Conservation (phyloP, 2,113 vertebrate species). For the Misgurnus mizolepis region DNA sequence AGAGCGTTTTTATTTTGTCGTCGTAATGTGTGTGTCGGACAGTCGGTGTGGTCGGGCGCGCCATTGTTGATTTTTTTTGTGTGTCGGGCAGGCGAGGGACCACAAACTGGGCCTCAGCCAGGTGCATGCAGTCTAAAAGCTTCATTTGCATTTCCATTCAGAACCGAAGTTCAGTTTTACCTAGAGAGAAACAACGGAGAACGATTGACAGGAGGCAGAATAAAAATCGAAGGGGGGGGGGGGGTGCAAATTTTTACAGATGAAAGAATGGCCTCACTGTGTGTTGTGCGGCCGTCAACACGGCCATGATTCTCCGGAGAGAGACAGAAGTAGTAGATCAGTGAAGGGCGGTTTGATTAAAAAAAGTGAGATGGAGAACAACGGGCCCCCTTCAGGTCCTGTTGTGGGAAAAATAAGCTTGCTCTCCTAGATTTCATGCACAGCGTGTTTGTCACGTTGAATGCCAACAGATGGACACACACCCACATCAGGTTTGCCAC, state of each 20-base stretch:
- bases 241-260: not conserved
- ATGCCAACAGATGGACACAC: not conserved
- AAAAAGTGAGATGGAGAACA: constrained; percentile 12
- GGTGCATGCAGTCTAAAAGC: constrained; percentile 49
- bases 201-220: not conserved
- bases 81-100: not conserved
- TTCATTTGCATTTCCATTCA: constrained; percentile 53
- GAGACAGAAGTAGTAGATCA: not conserved
- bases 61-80: constrained; percentile 4
- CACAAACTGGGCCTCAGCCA: constrained; percentile 28
- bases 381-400: constrained; percentile 33
- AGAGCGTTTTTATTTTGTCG: not conserved
- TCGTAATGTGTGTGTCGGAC: not conserved
- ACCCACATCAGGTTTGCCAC: not conserved
- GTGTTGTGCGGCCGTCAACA: not conserved
- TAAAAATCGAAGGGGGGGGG: constrained; percentile 8
- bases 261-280: constrained; percentile 3
- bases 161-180: constrained; percentile 27
- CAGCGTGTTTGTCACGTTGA: not conserved
- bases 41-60: not conserved
- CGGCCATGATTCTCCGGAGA: not conserved
- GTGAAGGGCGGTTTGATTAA: constrained; percentile 51
- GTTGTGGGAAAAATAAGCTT: constrained; percentile 1
- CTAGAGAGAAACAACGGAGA: not conserved
- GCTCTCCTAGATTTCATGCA: not conserved